Percentiles rank a stretch among this genome's conserved stretches.
Evolutionary conservation across 2,113 vertebrate species (phyloP).

Genomic region (Megalops atlanticus): DNA sequence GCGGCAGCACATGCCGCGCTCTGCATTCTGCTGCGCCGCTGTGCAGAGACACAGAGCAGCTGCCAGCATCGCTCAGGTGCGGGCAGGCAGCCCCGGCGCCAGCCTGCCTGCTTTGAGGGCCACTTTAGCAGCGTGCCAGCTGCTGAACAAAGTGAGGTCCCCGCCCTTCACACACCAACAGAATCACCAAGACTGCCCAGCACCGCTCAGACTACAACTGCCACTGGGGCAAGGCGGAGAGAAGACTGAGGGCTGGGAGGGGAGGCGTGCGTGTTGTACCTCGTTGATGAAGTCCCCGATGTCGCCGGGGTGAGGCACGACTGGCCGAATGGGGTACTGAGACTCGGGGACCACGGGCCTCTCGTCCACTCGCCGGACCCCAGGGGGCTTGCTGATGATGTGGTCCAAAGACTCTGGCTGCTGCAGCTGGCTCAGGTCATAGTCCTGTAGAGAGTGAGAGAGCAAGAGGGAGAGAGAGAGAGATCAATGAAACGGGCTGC

Average conservation of each 20-base stretch:
- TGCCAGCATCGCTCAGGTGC: conserved; percentile 66
- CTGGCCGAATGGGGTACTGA: conserved; percentile 90
- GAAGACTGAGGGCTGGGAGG: too few relatives aligned
- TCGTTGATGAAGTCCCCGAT: conserved; percentile 98
- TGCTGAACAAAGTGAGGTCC: too few relatives aligned
- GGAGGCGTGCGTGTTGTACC: conserved; percentile 62
- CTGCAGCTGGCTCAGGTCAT: conserved; percentile 95
- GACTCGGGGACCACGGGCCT: conserved; percentile 91
- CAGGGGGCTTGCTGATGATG: conserved; percentile 86
- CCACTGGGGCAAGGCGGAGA: neutral
- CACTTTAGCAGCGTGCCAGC: too few relatives aligned
- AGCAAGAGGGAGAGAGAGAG: neutral
- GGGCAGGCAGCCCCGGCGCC: conserved; percentile 60
- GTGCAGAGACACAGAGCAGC: conserved; percentile 63
- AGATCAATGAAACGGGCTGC: conserved; percentile 1
- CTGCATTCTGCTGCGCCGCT: too few relatives aligned
- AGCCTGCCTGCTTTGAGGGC: neutral
- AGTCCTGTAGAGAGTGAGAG: conserved; percentile 77
- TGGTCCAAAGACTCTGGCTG: conserved; percentile 94
- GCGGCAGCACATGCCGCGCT: neutral
- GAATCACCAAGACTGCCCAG: too few relatives aligned
- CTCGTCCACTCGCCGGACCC: conserved; percentile 91
- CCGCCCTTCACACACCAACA: too few relatives aligned
- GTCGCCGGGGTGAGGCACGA: conserved; percentile 91
- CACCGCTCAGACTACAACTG: too few relatives aligned